Evolutionary conservation across 2,113 vertebrate species (phyloP), one percentile per base, ranked within the genome.

Genomic region (Microtus oregoni): DNA sequence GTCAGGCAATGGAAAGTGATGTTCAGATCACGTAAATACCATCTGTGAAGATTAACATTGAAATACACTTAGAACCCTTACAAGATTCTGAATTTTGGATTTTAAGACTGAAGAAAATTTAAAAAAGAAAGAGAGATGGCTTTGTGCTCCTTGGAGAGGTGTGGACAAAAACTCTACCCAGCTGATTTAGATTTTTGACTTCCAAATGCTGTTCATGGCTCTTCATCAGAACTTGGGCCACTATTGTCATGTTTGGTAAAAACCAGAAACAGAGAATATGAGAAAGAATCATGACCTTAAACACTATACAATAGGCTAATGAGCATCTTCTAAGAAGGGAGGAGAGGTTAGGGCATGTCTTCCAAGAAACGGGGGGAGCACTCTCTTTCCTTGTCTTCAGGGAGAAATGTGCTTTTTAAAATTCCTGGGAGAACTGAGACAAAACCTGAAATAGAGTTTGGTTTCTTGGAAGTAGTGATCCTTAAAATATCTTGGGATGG

Each of bases 401-500:
- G 83, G 52, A 5, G 15, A 65, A 77, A 82, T 52, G 20, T 50
- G 11, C 2, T 70, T 86, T 78, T 72, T 78, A 50, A 68, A 81
- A 83, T 93, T 94, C 30, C 2, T 41, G 13, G 32, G 72, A 81
- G 91, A 93, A 93, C 6, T 73, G 22, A 88, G 44, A 82, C 7
- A 95, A 90, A 92, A 55, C 12, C 79, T 90, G 61, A 96, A 92
- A n/a, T n/a, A 58, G 20, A 83, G 9, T 92, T 94, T 35, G 32
- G 15, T 91, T 94, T 95, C 79, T 90, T 73, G 41, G 63, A 77
- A 88, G 52, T 22, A 61, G 70, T 58, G 47, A 68, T 86, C 52
- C 55, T 52, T 38, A 47, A 96, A 93, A 76, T 96, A 86, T 41
- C 58, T 95, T 19, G n/a, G 26, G 61, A 90, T 38, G 91, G 55